phyloP scores from a whole-genome alignment of 2,113 vertebrate genomes.

The Pionites leucogaster region DNA sequence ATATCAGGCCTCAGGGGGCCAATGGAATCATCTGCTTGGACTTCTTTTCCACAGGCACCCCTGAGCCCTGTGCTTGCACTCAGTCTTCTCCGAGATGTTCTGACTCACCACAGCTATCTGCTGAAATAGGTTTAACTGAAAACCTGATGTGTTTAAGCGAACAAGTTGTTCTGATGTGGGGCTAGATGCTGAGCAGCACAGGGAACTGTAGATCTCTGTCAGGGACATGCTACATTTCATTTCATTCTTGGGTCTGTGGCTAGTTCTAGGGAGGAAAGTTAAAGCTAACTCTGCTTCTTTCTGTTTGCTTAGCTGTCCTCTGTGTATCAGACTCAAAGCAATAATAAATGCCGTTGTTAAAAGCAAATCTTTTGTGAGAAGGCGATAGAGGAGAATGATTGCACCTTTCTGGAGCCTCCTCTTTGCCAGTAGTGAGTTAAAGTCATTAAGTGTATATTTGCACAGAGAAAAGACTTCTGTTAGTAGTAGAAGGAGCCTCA shows the following conservation, averaged over 20 bases:
- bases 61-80: background rate
- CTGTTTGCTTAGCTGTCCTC: background rate
- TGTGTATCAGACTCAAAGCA: background rate
- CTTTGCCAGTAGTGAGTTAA: background rate
- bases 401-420: background rate
- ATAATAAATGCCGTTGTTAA: background rate
- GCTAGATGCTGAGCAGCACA: background rate
- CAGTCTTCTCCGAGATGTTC: accelerated
- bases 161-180: accelerated
- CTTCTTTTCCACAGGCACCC: background rate
- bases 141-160: background rate
- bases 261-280: background rate
- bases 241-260: accelerated
- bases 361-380: background rate
- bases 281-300: background rate
- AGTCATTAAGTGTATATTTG: background rate
- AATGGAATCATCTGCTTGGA: conserved; percentile 34
- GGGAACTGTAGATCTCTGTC: background rate
- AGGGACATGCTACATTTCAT: background rate
- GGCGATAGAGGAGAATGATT: accelerated
- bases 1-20: background rate
- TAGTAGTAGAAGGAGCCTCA: background rate
- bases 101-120: background rate
- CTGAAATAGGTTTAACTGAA: background rate
- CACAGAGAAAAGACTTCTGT: background rate